Conservation (phyloP, 2,888 invertebrate genomes). For the Caenorhabditis sp. region DNA sequence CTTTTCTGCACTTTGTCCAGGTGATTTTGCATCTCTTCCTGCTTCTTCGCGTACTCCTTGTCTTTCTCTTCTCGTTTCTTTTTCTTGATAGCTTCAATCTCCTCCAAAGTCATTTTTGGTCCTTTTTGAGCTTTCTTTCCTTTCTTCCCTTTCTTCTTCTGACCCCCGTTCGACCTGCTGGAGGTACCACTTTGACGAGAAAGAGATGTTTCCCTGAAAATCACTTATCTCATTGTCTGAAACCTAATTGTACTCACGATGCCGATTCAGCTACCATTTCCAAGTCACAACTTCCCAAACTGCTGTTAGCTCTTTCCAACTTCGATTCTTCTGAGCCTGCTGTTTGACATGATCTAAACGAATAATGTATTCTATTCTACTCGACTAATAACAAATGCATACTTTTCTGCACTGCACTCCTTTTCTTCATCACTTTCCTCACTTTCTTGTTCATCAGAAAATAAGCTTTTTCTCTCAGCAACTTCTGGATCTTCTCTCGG, state of each 20-base stretch:
- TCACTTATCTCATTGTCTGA: too few species aligned
- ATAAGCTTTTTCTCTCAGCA: background rate
- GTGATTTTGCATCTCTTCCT: background rate
- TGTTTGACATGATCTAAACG: background rate
- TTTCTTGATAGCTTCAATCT: slow-evolving; percentile 39
- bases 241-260: too few species aligned
- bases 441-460: background rate
- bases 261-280: too few species aligned
- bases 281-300: background rate
- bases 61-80: slow-evolving; percentile 20
- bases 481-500: background rate
- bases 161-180: slow-evolving; percentile 1
- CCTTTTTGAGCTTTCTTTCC: slow-evolving; percentile 6
- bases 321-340: background rate
- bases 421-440: background rate
- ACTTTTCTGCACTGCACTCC: background rate
- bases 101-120: slow-evolving; percentile 33
- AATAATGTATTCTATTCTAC: too few species aligned
- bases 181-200: background rate
- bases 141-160: slow-evolving; percentile 27
- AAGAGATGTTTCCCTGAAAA: too few species aligned
- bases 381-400: background rate
- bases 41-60: background rate
- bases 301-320: background rate
- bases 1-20: slow-evolving; percentile 3